Percentiles rank a stretch among this genome's conserved stretches.
Evolutionary conservation across 2,888 invertebrate genomes (phyloP).

Genomic region (Ephialtes manifestator): DNA sequence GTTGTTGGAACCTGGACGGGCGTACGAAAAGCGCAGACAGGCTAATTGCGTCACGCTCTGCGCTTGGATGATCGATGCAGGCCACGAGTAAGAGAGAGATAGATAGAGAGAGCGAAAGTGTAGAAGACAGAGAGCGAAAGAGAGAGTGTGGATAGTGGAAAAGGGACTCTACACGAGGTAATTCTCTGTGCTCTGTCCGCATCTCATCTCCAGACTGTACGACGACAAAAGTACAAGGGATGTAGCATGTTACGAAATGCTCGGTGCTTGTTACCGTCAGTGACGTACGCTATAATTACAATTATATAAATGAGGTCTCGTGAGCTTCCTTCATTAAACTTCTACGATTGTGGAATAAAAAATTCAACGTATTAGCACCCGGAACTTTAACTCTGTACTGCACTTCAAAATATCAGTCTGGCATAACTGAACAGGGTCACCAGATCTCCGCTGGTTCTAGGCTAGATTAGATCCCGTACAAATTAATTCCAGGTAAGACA

Average conservation of each 20-base stretch:
- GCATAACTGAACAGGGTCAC: background rate
- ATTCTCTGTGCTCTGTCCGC: conserved; percentile 43
- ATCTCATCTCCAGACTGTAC: conserved; percentile 15
- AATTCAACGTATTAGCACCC: background rate
- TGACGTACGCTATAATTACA: conserved; percentile 11
- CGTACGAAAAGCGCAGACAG: conserved; percentile 62
- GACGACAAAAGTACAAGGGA: conserved; percentile 24
- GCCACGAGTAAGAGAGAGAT: conserved; percentile 45
- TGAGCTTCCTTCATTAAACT: background rate
- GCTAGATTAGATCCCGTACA: too few species aligned
- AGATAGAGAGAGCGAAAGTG: conserved; percentile 1
- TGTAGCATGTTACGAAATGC: conserved; percentile 20
- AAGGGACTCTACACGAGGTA: conserved; percentile 24
- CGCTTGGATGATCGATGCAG: conserved; percentile 59
- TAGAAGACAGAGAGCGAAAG: background rate
- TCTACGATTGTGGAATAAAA: background rate
- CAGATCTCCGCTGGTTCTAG: too few species aligned
- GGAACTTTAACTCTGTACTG: background rate
- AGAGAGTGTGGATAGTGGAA: background rate
- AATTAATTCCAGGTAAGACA: too few species aligned
- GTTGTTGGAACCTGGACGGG: conserved; percentile 22
- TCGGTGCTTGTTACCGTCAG: conserved; percentile 3
- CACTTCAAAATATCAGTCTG: background rate
- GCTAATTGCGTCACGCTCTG: conserved; percentile 67
- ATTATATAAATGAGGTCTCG: conserved; percentile 3